These are phyloP conservation scores for Manis javanica DNA, from an alignment of 2,797 vertebrate species.

Conservation along the genomic window DNA sequence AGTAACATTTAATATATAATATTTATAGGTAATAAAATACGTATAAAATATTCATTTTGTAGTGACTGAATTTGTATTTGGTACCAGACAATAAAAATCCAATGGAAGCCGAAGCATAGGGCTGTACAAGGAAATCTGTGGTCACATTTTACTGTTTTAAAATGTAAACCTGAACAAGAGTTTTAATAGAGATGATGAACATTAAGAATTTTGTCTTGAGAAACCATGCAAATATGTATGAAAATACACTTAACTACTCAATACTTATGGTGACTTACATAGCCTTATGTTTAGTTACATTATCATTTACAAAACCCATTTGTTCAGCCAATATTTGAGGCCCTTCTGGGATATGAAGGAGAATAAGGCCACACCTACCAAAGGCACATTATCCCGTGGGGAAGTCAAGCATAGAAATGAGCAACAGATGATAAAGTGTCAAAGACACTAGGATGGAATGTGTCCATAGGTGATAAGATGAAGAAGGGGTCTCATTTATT, in stretches of 20 bases:
- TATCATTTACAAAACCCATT: slow-evolving; percentile 64
- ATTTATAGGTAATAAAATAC: neutral
- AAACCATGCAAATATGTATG: slow-evolving; percentile 51
- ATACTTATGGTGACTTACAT: slow-evolving; percentile 58
- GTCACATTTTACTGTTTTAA: neutral
- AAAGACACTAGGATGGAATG: neutral
- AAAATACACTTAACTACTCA: slow-evolving; percentile 24
- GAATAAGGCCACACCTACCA: neutral
- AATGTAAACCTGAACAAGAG: slow-evolving; percentile 7
- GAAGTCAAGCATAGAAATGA: neutral
- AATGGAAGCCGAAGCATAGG: neutral
- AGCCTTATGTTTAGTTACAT: slow-evolving; percentile 54
- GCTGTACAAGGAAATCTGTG: neutral
- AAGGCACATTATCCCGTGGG: neutral
- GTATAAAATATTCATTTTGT: neutral
- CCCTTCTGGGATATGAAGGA: neutral
- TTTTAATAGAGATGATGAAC: slow-evolving; percentile 13
- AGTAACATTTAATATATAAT: too few species aligned
- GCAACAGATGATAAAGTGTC: neutral
- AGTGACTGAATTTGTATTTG: slow-evolving; percentile 33
- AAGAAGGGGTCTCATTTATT: neutral
- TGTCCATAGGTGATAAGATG: neutral
- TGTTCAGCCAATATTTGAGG: slow-evolving; percentile 62
- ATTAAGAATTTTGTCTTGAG: slow-evolving; percentile 23
- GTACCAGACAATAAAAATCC: neutral